phyloP scores from a whole-genome alignment of 92 coral and sea anemone species.

The Umimayanthus kanabou region DNA sequence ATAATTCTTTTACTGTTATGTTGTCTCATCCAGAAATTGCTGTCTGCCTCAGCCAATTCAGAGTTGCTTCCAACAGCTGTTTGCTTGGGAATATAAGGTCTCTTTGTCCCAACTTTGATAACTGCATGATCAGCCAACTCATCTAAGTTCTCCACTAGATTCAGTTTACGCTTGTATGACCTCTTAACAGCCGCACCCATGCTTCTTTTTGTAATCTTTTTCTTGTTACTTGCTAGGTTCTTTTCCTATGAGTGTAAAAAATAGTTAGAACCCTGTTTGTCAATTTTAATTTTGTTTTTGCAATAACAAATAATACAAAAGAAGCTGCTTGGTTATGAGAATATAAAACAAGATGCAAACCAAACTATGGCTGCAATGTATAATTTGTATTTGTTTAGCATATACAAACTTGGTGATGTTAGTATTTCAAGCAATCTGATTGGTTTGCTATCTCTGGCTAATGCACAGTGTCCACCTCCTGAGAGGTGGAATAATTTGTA shows the following conservation, averaged over 20 bases:
- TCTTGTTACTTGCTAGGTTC: background rate
- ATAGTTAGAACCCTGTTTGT: background rate
- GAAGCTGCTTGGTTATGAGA: background rate
- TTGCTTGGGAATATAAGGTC: background rate
- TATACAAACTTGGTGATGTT: no score
- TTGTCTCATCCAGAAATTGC: background rate
- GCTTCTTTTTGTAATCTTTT: background rate
- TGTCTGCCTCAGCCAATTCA: background rate
- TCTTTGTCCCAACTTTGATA: background rate
- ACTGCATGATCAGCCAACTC: background rate
- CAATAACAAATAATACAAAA: background rate
- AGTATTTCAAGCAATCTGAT: no score
- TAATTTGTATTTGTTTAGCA: no score
- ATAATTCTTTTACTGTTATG: background rate
- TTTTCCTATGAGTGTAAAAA: background rate
- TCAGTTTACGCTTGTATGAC: background rate
- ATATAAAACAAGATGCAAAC: no score
- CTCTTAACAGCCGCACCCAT: background rate
- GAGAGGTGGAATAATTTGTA: no score
- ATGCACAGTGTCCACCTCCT: no score
- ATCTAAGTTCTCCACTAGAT: background rate
- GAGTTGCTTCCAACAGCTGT: background rate
- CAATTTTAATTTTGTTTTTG: background rate
- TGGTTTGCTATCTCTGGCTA: no score
- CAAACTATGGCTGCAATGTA: no score